These are phyloP conservation scores for Columbina picui DNA, from an alignment of 2,113 vertebrate genomes.

Conservation along the genomic window DNA sequence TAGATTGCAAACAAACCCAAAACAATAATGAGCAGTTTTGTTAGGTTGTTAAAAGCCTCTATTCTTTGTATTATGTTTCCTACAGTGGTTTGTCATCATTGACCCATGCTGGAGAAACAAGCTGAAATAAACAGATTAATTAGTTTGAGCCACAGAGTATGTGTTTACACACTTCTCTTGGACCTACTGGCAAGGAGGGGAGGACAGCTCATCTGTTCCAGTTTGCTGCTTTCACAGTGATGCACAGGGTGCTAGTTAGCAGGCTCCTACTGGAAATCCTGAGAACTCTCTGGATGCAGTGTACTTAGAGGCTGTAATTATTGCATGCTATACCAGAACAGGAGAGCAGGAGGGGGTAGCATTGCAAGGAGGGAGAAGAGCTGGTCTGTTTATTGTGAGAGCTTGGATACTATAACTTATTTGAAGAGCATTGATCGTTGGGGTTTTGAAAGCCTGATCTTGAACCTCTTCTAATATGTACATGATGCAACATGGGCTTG, in stretches of 20 bases:
- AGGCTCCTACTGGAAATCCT: not conserved
- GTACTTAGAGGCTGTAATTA: not conserved
- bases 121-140: conserved; percentile 47
- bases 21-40: too few relatives aligned
- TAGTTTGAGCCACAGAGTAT: conserved; percentile 9
- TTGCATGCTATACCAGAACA: not conserved
- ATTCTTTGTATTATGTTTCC: conserved; percentile 11
- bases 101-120: not conserved
- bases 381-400: not conserved
- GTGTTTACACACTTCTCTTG: conserved; percentile 6
- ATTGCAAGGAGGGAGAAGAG: not conserved
- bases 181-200: conserved; percentile 30
- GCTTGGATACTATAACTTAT: not conserved
- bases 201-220: conserved; percentile 30
- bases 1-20: too few relatives aligned
- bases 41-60: conserved; percentile 11
- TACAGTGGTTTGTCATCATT: conserved; percentile 13
- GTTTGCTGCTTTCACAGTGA: not conserved
- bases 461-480: not conserved
- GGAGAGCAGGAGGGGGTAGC: not conserved
- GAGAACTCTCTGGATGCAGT: not conserved
- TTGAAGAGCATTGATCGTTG: not conserved
- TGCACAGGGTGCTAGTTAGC: not conserved
- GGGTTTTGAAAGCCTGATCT: not conserved
- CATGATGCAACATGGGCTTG: not conserved